Evolutionary conservation across 2,888 invertebrate species (phyloP).

Genomic region (Smittia sp.): DNA sequence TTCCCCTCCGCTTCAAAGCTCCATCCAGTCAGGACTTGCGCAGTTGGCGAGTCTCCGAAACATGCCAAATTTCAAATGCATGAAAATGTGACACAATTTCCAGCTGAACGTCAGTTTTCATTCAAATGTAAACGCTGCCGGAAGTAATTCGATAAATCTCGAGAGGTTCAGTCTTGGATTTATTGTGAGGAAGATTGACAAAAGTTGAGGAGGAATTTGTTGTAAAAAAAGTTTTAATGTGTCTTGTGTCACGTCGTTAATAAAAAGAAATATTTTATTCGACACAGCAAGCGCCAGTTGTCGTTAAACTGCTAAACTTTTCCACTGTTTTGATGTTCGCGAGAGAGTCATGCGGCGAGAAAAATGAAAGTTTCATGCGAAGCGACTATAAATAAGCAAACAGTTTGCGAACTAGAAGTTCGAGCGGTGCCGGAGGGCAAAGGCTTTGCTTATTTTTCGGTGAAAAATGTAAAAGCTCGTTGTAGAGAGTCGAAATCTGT

Average conservation of each 20-base stretch:
- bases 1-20: neutral
- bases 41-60: neutral
- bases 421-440: no score
- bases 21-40: neutral
- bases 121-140: neutral
- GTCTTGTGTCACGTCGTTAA: neutral
- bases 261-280: neutral
- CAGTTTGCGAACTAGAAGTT: neutral
- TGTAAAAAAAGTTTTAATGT: no score
- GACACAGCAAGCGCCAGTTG: no score
- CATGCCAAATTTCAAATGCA: neutral
- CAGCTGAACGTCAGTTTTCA: slow-evolving; percentile 11
- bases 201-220: no score
- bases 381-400: neutral
- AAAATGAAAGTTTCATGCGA: slow-evolving; percentile 3
- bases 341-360: neutral
- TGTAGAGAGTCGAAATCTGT: neutral
- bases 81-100: slow-evolving; percentile 17
- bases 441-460: no score
- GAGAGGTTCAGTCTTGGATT: neutral
- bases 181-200: neutral
- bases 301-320: no score
- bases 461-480: no score
- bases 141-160: slow-evolving; percentile 8
- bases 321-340: neutral